Evolutionary conservation across 2,113 vertebrate species (phyloP), one percentile per base, ranked within the genome.

Genomic region (Limanda limanda): DNA sequence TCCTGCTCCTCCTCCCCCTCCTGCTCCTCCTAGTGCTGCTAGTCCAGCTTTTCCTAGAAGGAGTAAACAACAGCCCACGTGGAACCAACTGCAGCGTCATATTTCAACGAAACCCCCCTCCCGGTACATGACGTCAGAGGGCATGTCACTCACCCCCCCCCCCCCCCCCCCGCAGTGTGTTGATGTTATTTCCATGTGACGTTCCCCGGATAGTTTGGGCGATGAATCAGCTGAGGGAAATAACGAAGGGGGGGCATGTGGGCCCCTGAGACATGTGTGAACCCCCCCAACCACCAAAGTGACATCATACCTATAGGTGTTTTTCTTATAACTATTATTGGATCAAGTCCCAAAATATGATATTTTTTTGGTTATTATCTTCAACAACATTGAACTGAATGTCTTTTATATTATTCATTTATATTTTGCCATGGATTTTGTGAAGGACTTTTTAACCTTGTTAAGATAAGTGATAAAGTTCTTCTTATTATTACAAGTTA

Each of bases 61-160:
- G 92, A 81, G 92, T 94, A 93, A 95, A 95, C 94, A 95, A 89
- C 89, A 82, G 72, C 80, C 89, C 93, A 92, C 91, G 91, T 93
- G 93, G 72, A 60, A 60, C 81, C 87, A 70, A 76, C 71, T 82
- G 91, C 84, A 78, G 90, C 68, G 3, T 86, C 90, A 35, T 1
- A 42, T 91, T 88, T 83, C 91, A 13, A 18, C 47, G 0, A 15
- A 0, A 25, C 65, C n/a, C 3, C 51, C 20, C 5, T 31, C 20
- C 51, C 5, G 45, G 24, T 52, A 35, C 71, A 5, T 89, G 84
- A 90, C 81, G 89, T 85, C 74, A 63, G 15, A 0, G 0, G 12
- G 2, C 54, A 58, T 80, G 76, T 75, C 76, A 74, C 78, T 17
- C 48, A 9, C 35, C 1, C 35, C 57, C 31, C 25, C 25, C 25